Conservation (phyloP, 2,888 invertebrate genomes). For the Clostera curtula region DNA sequence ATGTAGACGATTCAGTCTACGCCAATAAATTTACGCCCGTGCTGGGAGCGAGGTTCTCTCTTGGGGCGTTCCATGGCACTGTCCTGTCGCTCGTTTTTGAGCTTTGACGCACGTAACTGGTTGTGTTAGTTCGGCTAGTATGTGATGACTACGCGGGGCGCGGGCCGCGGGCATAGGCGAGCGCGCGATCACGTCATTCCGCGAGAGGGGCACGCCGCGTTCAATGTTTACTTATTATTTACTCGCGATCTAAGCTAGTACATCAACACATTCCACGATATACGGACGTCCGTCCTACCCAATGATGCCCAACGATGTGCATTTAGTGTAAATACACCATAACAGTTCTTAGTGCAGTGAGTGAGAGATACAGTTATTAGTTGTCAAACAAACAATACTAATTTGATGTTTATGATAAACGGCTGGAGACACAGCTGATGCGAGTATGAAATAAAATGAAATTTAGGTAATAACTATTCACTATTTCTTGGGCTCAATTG, state of each 20-base stretch:
- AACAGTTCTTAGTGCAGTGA: slow-evolving; percentile 46
- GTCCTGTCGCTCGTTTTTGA: slow-evolving; percentile 31
- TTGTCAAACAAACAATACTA: slow-evolving; percentile 22
- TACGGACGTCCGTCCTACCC: slow-evolving; percentile 41
- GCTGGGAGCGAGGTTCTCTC: slow-evolving; percentile 20
- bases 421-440: slow-evolving; percentile 49
- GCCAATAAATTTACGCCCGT: slow-evolving; percentile 35
- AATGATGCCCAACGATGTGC: slow-evolving; percentile 44
- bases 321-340: slow-evolving; percentile 56
- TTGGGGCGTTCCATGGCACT: slow-evolving; percentile 26
- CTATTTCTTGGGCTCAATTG: slow-evolving; percentile 17
- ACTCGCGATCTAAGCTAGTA: slow-evolving; percentile 57
- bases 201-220: slow-evolving; percentile 50
- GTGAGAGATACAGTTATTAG: slow-evolving; percentile 38
- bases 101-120: slow-evolving; percentile 49
- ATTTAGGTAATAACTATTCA: slow-evolving; percentile 52
- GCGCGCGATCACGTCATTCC: slow-evolving; percentile 44
- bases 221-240: slow-evolving; percentile 64
- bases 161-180: slow-evolving; percentile 45
- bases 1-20: slow-evolving; percentile 39
- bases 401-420: slow-evolving; percentile 33
- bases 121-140: slow-evolving; percentile 33
- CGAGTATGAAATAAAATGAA: slow-evolving; percentile 72
- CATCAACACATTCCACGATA: slow-evolving; percentile 62
- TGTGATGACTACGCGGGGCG: slow-evolving; percentile 44